Conservation (phyloP, 2,888 invertebrate genomes). For the Brachypterus glaber region DNA sequence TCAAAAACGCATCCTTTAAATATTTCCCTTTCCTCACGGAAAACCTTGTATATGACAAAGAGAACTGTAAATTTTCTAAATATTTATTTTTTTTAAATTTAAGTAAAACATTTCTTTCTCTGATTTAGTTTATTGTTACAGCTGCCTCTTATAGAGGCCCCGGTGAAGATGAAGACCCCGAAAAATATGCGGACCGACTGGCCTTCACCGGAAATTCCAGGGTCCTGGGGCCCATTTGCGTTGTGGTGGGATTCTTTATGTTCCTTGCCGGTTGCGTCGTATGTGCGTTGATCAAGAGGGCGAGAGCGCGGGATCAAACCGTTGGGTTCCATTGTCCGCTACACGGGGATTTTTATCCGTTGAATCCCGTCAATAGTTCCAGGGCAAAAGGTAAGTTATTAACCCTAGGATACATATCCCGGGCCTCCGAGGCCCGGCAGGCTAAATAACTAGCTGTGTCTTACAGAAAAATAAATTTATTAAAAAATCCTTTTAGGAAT, state of each 20-base stretch:
- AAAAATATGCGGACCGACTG: constrained; percentile 61
- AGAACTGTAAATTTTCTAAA: too few relatives aligned
- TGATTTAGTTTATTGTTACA: constrained; percentile 33
- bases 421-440: too few relatives aligned
- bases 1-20: too few relatives aligned
- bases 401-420: too few relatives aligned
- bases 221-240: constrained; percentile 62
- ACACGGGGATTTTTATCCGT: constrained; percentile 68
- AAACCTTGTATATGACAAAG: too few relatives aligned
- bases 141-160: constrained; percentile 67
- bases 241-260: constrained; percentile 65
- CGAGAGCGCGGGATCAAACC: constrained; percentile 55
- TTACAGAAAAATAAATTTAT: too few relatives aligned
- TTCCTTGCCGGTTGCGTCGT: constrained; percentile 55
- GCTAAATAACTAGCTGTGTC: too few relatives aligned
- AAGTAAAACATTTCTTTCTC: too few relatives aligned
- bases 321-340: constrained; percentile 69
- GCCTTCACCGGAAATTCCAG: constrained; percentile 66
- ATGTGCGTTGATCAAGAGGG: constrained; percentile 57
- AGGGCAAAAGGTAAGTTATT: constrained; percentile 35
- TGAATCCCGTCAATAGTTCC: constrained; percentile 52
- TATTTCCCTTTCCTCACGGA: too few relatives aligned
- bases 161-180: constrained; percentile 61
- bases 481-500: too few relatives aligned
- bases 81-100: too few relatives aligned